Evolutionary conservation across 2,113 vertebrate genomes (phyloP).

Genomic region (Phaethon lepturus): DNA sequence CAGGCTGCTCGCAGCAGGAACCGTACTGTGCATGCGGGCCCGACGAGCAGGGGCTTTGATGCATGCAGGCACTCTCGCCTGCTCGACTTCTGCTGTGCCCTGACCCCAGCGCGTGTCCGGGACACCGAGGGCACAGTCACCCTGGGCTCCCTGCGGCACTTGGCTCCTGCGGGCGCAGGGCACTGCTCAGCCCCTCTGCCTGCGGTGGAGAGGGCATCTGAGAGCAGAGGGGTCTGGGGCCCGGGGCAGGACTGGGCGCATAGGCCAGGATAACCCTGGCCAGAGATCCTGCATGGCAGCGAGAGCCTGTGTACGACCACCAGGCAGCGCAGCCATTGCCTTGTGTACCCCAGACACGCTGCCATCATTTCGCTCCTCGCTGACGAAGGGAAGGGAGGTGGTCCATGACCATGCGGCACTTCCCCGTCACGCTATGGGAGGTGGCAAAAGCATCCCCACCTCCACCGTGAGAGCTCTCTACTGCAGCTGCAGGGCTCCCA

Average conservation of each 20-base stretch:
- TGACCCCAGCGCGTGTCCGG: fast-evolving
- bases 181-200: background rate
- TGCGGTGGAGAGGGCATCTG: background rate
- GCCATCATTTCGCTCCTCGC: background rate
- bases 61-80: fast-evolving
- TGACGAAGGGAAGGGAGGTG: background rate
- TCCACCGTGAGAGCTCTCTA: background rate
- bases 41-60: fast-evolving
- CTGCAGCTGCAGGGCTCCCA: background rate
- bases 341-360: background rate
- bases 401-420: background rate
- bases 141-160: fast-evolving
- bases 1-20: background rate
- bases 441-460: background rate
- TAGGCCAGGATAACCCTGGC: background rate
- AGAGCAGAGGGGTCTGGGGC: background rate
- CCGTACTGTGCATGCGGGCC: fast-evolving
- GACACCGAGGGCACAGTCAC: fast-evolving
- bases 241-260: too few relatives aligned
- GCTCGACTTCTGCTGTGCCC: background rate
- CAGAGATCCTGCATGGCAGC: fast-evolving
- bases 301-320: background rate
- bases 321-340: background rate
- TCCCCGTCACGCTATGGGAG: background rate
- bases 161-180: too few relatives aligned